Evolutionary conservation across 1,140 invertebrate species (phyloP).

Genomic region (Temnothorax curvispinosus): DNA sequence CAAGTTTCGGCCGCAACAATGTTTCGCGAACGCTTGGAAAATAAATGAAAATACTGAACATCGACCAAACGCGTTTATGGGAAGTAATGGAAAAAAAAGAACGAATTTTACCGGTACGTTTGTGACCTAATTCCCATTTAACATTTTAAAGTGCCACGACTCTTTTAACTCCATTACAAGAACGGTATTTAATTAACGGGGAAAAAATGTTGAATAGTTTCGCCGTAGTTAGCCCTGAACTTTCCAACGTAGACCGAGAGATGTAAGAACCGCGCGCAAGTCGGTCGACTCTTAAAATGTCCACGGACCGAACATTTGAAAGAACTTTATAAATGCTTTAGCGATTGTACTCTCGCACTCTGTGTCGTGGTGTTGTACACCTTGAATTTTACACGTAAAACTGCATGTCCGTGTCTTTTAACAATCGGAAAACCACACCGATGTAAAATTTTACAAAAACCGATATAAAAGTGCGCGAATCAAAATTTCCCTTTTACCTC

Average conservation of each 20-base stretch:
- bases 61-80: constrained; percentile 23
- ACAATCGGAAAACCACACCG: constrained; percentile 16
- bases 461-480: constrained; percentile 34
- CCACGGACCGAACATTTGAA: constrained; percentile 9
- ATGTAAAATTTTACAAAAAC: constrained; percentile 24
- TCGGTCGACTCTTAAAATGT: constrained; percentile 51
- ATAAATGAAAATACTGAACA: constrained; percentile 58
- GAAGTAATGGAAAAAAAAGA: constrained; percentile 48
- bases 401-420: constrained; percentile 2
- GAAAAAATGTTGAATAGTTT: constrained; percentile 46
- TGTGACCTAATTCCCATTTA: constrained; percentile 56
- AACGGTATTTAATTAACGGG: constrained; percentile 53
- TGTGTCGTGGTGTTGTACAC: not conserved
- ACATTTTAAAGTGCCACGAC: constrained; percentile 46
- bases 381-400: constrained; percentile 47
- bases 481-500: constrained; percentile 21
- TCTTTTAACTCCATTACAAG: constrained; percentile 53
- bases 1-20: constrained; percentile 41
- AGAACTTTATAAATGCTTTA: constrained; percentile 48
- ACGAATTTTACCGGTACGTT: constrained; percentile 50
- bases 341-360: constrained; percentile 20
- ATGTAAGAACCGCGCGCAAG: constrained; percentile 21
- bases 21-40: constrained; percentile 31
- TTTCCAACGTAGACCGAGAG: not conserved
- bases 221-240: constrained; percentile 34